Conservation (phyloP, 2,113 vertebrate species). For the Hydropotes inermis region DNA sequence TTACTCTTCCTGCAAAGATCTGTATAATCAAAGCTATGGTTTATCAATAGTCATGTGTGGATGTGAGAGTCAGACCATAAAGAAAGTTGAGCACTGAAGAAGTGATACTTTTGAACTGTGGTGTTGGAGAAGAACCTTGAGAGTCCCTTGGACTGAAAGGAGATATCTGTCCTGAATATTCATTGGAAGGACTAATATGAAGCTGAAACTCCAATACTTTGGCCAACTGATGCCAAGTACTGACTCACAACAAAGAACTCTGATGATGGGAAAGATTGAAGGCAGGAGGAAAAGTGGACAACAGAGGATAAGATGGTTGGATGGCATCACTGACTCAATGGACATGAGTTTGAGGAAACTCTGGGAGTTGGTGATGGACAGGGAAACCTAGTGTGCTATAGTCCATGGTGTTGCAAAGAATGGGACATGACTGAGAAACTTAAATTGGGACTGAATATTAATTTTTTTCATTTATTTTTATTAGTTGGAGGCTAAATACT, state of each 20-base stretch:
- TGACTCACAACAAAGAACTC: background rate
- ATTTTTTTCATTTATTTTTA: background rate
- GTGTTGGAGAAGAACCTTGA: background rate
- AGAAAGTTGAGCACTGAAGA: background rate
- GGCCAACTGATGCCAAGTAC: background rate
- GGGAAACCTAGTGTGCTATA: too few species aligned
- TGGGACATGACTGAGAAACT: too few species aligned
- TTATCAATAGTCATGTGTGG: background rate
- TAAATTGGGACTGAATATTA: too few species aligned
- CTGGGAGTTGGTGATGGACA: too few species aligned
- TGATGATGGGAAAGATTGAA: background rate
- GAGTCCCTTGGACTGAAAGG: background rate
- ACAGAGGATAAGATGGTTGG: background rate
- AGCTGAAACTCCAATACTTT: background rate
- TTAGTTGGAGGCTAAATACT: too few species aligned
- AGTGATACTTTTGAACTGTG: background rate
- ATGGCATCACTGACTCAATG: background rate
- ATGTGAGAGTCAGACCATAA: background rate
- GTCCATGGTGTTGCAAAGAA: too few species aligned
- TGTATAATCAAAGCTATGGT: background rate
- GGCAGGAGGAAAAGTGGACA: background rate
- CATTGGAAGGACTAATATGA: background rate
- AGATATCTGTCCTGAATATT: background rate
- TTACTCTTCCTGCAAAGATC: background rate
- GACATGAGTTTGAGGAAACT: too few species aligned